Conservation (phyloP, 2,888 invertebrate genomes). For the Ischnus inquisitorius region DNA sequence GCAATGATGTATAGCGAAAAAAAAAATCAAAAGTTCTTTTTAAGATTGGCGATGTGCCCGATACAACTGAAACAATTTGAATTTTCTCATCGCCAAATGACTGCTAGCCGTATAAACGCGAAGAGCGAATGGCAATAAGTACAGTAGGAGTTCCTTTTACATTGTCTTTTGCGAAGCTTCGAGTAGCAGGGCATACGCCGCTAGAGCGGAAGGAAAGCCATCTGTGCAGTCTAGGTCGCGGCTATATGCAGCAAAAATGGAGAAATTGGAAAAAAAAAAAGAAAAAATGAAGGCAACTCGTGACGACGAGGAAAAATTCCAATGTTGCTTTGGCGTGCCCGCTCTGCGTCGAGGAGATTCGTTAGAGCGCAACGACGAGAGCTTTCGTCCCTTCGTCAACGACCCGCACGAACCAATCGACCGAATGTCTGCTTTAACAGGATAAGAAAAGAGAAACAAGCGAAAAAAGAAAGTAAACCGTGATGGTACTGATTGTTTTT, state of each 20-base stretch:
- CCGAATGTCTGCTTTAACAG: conserved; percentile 20
- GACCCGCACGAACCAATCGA: conserved; percentile 66
- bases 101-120: conserved; percentile 37
- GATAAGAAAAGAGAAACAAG: conserved; percentile 27
- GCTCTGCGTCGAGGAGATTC: conserved; percentile 31
- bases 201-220: background rate
- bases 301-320: conserved; percentile 40
- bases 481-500: conserved; percentile 34
- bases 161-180: background rate
- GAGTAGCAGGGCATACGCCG: background rate
- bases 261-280: background rate
- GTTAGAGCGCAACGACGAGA: conserved; percentile 53
- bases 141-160: background rate
- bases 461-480: conserved; percentile 7
- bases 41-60: conserved; percentile 65
- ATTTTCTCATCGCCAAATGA: conserved; percentile 72
- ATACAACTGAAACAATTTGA: conserved; percentile 79
- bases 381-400: conserved; percentile 59
- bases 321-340: conserved; percentile 28
- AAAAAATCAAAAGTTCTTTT: background rate
- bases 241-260: background rate
- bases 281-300: background rate
- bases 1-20: background rate
- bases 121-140: background rate
- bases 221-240: background rate